Conservation (phyloP, 2,888 invertebrate genomes). For the Metacarcinus magister region DNA sequence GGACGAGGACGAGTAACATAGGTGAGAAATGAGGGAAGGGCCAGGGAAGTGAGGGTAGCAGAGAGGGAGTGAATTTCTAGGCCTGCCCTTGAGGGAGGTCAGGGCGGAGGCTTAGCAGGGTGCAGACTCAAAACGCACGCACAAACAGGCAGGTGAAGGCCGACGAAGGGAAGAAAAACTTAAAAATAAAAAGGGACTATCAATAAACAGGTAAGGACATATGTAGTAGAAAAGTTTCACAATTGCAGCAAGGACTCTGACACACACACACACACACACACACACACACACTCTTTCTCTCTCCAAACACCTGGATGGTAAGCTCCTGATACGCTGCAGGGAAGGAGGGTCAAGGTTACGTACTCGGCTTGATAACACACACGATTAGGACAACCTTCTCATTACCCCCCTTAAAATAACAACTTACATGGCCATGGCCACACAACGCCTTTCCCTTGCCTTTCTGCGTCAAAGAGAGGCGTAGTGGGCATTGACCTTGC, state of each 20-base stretch:
- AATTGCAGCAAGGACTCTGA: background rate
- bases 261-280: too few species aligned
- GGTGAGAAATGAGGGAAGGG: background rate
- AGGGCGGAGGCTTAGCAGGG: background rate
- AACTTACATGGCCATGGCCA: background rate
- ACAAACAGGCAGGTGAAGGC: background rate
- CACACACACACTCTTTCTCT: background rate
- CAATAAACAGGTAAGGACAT: background rate
- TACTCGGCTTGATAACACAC: background rate
- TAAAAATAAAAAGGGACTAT: background rate
- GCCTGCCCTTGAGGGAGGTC: slow-evolving; percentile 34
- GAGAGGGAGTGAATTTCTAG: slow-evolving; percentile 47
- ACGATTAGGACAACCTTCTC: background rate
- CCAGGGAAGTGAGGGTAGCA: background rate
- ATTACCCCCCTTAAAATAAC: slow-evolving; percentile 16
- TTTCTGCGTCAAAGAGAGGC: background rate
- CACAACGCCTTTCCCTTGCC: background rate
- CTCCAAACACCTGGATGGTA: background rate
- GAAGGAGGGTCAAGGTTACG: background rate
- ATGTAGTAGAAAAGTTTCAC: too few species aligned
- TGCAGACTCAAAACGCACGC: background rate
- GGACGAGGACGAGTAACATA: slow-evolving; percentile 4
- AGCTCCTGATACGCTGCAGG: background rate
- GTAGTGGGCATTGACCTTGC: background rate
- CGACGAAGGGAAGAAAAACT: background rate